Evolutionary conservation across 2,797 vertebrate genomes (phyloP), one percentile per base, ranked within the genome.

Genomic region (Gallinago solitaria): DNA sequence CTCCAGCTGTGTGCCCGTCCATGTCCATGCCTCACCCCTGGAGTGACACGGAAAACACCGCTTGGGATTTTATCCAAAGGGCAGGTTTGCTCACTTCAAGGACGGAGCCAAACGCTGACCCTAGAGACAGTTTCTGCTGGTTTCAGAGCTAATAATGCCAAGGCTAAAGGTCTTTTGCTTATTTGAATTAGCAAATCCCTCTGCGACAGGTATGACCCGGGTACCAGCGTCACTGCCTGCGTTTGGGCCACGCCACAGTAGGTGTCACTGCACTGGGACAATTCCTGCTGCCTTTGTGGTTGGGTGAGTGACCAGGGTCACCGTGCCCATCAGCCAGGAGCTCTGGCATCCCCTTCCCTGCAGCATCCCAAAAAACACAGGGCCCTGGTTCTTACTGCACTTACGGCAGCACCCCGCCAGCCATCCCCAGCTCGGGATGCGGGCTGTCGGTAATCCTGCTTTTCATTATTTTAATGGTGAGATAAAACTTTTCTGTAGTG

Each of bases 1-100:
- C 39, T 27, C 8, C 53, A 43, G 20, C 5, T 78, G 70, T 63
- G 33, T 28, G 48, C 23, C 48, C 8, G 1, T 11, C 30, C 14
- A 5, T 7, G 24, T 6, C 41, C 45, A 3, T 3, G 19, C 13
- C 10, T 23, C 73, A 17, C 37, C 32, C 23, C 8, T 0, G 0
- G 9, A 53, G n/a, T 43, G 57, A 82, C 12, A 14, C 0, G 3
- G 43, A 82, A 64, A 53, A 2, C 27, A 23, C 37, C 17, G 0
- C 37, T 35, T 39, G 51, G 48, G 11, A n/a, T 74, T 83, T 67
- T 37, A 32, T 28, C 25, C 2, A 1, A 39, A 65, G 53, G 5
- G 20, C 41, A 37, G 16, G 24, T 80, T 76, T 53, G 25, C 20
- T 73, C 19, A 1, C 23, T 73, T 56, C 78, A 73, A 87, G 71